These are phyloP conservation scores for Zelleria hepariella DNA, from an alignment of 2,888 invertebrate species.

Conservation along the genomic window DNA sequence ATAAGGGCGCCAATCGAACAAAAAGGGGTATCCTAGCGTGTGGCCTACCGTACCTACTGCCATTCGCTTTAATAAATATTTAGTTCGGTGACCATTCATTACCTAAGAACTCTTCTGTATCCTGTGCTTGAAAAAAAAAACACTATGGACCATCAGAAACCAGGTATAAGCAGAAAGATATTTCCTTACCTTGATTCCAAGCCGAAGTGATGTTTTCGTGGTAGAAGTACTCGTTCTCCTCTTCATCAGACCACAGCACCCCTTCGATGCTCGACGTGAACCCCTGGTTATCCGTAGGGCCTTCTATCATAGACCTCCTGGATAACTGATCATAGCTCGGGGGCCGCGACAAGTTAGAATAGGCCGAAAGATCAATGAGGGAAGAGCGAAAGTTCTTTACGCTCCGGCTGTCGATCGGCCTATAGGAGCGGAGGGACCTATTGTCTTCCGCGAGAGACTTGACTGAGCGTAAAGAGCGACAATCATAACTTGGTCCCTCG, in stretches of 20 bases:
- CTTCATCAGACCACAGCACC: slow-evolving; percentile 68
- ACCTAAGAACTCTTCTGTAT: too few species aligned
- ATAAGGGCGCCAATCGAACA: too few species aligned
- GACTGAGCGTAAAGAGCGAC: slow-evolving; percentile 46
- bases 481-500: slow-evolving; percentile 41
- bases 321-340: slow-evolving; percentile 64
- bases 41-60: too few species aligned
- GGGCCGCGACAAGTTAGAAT: slow-evolving; percentile 43
- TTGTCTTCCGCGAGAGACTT: slow-evolving; percentile 45
- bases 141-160: too few species aligned
- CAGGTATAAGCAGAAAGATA: background rate
- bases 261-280: slow-evolving; percentile 68
- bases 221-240: slow-evolving; percentile 66
- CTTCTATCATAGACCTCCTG: slow-evolving; percentile 53
- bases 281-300: slow-evolving; percentile 27
- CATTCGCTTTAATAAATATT: too few species aligned
- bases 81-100: too few species aligned
- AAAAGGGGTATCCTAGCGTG: too few species aligned
- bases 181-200: slow-evolving; percentile 62
- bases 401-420: slow-evolving; percentile 59
- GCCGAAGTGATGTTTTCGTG: slow-evolving; percentile 63
- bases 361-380: slow-evolving; percentile 47
- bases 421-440: slow-evolving; percentile 41
- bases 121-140: too few species aligned
- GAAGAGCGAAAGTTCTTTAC: slow-evolving; percentile 62